phyloP scores from a whole-genome alignment of 2,797 vertebrate species.

The Rhincodon typus region DNA sequence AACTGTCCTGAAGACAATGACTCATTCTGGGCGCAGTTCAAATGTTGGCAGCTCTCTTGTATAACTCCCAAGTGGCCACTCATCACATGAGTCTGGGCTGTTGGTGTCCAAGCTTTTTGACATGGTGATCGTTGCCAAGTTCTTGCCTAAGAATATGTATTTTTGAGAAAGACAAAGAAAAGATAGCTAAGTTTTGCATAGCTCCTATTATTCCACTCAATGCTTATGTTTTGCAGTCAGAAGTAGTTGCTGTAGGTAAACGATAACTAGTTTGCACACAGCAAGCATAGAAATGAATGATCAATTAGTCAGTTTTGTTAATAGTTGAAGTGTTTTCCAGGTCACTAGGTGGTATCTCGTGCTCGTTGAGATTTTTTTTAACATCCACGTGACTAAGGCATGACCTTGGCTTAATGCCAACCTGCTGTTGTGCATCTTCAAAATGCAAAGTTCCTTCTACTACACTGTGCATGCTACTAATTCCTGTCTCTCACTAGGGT shows the following conservation, averaged over 20 bases:
- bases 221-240: no score
- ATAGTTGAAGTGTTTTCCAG: neutral
- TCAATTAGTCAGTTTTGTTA: neutral
- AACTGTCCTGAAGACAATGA: neutral
- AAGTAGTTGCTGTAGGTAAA: neutral
- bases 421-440: neutral
- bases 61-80: neutral
- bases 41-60: neutral
- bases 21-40: neutral
- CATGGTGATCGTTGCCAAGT: neutral
- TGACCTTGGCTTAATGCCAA: neutral
- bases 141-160: neutral
- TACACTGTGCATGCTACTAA: neutral
- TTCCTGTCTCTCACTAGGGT: neutral
- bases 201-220: neutral
- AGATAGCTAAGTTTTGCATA: neutral
- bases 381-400: neutral
- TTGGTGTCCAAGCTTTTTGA: neutral
- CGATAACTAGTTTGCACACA: neutral
- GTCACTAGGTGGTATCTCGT: neutral
- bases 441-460: neutral
- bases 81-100: neutral
- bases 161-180: neutral
- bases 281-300: neutral
- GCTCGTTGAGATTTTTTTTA: neutral